Conservation (phyloP, 2,888 invertebrate genomes). For the Malthinus seriepunctatus region DNA sequence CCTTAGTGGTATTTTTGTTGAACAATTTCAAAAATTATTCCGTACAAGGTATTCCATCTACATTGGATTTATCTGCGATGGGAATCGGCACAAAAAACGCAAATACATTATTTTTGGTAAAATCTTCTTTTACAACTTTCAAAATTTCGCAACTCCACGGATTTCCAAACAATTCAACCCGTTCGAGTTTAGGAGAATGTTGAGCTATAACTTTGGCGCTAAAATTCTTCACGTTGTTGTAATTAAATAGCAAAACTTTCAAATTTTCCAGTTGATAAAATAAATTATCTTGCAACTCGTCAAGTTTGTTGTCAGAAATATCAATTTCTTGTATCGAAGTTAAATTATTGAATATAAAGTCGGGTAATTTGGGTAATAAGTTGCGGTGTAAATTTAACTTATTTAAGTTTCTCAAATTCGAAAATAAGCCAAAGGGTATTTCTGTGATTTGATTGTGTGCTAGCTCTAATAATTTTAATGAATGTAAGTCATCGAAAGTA, state of each 20-base stretch:
- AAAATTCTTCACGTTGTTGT: not conserved
- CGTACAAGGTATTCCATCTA: constrained; percentile 4
- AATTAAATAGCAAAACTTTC: not conserved
- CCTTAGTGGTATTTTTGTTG: too few relatives aligned
- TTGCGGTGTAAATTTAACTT: constrained; percentile 5
- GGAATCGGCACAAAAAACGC: not conserved
- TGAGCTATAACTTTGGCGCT: not conserved
- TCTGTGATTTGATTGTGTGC: not conserved
- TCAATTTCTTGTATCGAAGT: not conserved
- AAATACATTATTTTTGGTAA: constrained; percentile 3
- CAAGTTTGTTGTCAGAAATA: constrained; percentile 3
- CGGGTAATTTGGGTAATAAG: not conserved
- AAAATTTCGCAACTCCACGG: not conserved
- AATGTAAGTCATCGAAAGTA: not conserved
- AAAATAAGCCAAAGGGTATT: constrained; percentile 4
- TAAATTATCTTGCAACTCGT: not conserved
- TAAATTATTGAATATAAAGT: constrained; percentile 2
- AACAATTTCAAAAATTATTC: constrained; percentile 2
- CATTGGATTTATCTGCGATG: not conserved
- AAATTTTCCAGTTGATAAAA: not conserved
- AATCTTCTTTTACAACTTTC: not conserved
- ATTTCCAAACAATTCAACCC: not conserved
- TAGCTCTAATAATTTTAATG: not conserved
- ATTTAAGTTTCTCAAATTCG: not conserved
- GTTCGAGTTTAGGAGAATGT: not conserved